A percentile compares a stretch with the other conserved stretches of the same genome.
These are phyloP conservation scores for Probaryconus sp. DNA, from an alignment of 1,140 invertebrate genomes.

Conservation along the genomic window DNA sequence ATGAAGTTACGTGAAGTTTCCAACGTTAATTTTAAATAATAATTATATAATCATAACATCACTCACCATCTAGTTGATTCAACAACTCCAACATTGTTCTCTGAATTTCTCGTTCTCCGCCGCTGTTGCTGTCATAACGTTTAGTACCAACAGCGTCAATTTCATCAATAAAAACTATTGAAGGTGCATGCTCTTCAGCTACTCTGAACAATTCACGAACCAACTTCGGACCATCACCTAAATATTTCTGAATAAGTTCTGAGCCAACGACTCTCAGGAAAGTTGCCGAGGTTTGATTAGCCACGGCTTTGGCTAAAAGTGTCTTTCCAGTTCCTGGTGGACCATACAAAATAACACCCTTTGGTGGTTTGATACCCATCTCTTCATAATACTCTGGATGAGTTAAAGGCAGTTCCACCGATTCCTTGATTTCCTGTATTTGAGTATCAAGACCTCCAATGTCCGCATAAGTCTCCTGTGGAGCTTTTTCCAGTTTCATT, in stretches of 20 bases:
- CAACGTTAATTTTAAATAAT: no score
- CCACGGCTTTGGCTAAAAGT: conserved; percentile 98
- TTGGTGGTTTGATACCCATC: conserved; percentile 99
- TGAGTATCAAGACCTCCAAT: conserved; percentile 99
- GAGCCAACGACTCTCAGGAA: conserved; percentile 99
- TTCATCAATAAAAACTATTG: conserved; percentile 99
- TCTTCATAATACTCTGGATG: conserved; percentile 99
- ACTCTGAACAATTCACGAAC: conserved; percentile 98
- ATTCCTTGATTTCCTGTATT: conserved; percentile 99
- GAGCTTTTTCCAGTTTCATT: conserved; percentile 99
- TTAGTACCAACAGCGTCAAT: conserved; percentile 99
- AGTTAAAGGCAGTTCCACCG: conserved; percentile 98
- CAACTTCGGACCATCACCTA: conserved; percentile 99
- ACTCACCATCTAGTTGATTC: conserved; percentile 98
- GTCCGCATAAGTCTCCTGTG: conserved; percentile 99
- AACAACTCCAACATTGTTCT: conserved; percentile 99
- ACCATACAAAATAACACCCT: conserved; percentile 99
- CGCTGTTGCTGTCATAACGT: conserved; percentile 99
- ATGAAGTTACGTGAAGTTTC: no score
- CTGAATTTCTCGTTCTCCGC: conserved; percentile 99
- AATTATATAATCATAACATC: no score
- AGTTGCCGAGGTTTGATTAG: conserved; percentile 99
- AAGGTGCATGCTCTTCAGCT: conserved; percentile 99
- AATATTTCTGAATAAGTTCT: conserved; percentile 99
- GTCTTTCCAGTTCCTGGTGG: conserved; percentile 99